Conservation (phyloP, 2,888 invertebrate genomes). For the Drosophila niveifrons region DNA sequence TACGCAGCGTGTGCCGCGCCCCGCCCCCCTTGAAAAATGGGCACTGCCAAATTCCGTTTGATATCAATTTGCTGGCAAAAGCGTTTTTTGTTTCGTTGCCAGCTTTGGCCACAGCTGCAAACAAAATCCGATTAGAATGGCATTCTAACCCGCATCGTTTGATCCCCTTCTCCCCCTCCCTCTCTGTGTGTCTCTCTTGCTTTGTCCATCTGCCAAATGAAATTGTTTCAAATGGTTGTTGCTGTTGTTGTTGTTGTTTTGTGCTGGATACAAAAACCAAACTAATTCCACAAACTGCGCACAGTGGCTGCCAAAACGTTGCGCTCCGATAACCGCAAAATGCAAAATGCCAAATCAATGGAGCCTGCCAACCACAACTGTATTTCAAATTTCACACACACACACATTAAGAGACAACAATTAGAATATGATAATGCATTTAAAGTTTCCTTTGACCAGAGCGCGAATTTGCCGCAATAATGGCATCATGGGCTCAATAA, state of each 20-base stretch:
- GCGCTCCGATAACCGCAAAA: not conserved
- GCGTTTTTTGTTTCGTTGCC: constrained; percentile 56
- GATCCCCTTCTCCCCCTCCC: not conserved
- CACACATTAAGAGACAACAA: constrained; percentile 27
- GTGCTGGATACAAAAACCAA: constrained; percentile 24
- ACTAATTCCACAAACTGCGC: constrained; percentile 24
- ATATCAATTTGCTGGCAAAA: constrained; percentile 75
- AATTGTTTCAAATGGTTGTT: constrained; percentile 70
- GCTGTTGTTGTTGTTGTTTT: constrained; percentile 29
- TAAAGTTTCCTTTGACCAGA: constrained; percentile 40
- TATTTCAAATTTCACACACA: not conserved
- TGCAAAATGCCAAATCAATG: constrained; percentile 47
- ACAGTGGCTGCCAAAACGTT: constrained; percentile 42
- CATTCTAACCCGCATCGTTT: constrained; percentile 51
- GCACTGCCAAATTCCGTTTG: constrained; percentile 72
- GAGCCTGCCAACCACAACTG: constrained; percentile 8
- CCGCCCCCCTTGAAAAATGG: not conserved
- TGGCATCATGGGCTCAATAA: constrained; percentile 49
- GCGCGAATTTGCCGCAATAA: constrained; percentile 29
- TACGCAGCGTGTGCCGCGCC: constrained; percentile 67
- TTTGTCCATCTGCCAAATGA: constrained; percentile 47
- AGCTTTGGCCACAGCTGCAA: constrained; percentile 71
- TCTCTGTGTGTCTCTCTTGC: not conserved
- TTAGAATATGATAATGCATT: constrained; percentile 35
- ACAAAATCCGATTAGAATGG: constrained; percentile 76